A percentile compares a stretch with the other conserved stretches of the same genome.
Conservation (phyloP, 2,888 invertebrate species). For the Apodemia zela region DNA sequence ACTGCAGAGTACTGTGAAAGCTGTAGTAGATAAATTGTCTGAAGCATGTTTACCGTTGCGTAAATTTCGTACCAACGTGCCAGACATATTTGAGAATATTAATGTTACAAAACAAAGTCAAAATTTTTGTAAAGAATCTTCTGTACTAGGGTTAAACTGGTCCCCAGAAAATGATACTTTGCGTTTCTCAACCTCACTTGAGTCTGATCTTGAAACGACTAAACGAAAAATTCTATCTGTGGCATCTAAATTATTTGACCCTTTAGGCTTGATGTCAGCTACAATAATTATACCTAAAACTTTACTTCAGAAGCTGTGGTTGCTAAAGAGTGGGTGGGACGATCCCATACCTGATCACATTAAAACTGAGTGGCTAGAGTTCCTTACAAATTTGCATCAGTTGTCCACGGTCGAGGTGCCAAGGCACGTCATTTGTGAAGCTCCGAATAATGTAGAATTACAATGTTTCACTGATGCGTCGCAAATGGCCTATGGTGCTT, state of each 20-base stretch:
- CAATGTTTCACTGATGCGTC: not conserved
- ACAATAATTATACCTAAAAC: too few species aligned
- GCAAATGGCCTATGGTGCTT: not conserved
- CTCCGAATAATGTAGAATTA: not conserved
- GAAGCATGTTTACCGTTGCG: not conserved
- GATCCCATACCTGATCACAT: too few species aligned
- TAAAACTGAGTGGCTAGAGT: too few species aligned
- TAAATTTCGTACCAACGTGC: not conserved
- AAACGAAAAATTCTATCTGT: not conserved
- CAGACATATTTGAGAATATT: not conserved
- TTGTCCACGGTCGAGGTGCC: too few species aligned
- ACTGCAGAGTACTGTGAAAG: not conserved
- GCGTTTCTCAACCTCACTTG: not conserved
- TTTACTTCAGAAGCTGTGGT: too few species aligned
- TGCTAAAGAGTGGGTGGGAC: too few species aligned
- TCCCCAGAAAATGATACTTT: not conserved
- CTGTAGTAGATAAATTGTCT: not conserved
- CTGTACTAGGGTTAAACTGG: too few species aligned
- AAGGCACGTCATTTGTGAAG: too few species aligned
- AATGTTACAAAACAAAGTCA: not conserved
- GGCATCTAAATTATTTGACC: not conserved
- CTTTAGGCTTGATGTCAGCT: too few species aligned
- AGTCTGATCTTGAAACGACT: not conserved
- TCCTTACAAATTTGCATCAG: too few species aligned
- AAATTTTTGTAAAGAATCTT: not conserved